Conservation (phyloP, 2,888 invertebrate genomes). For the Resseliella maxima region DNA sequence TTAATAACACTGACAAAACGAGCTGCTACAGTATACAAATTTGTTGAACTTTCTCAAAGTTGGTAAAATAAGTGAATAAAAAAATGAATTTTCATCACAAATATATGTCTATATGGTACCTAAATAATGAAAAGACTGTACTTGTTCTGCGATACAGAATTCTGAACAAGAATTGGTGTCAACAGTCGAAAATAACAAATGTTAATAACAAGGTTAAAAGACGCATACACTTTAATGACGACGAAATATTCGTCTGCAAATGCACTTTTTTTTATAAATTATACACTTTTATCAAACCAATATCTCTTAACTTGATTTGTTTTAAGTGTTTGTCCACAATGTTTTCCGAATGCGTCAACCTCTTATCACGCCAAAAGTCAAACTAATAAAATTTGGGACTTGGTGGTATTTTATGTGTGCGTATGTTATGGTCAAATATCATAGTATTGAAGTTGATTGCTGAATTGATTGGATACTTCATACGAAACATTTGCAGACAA, state of each 20-base stretch:
- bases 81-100: too few species aligned
- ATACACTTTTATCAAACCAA: background rate
- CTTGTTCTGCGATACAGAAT: too few species aligned
- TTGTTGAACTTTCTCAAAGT: background rate
- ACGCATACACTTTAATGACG: background rate
- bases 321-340: background rate
- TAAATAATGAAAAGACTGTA: too few species aligned
- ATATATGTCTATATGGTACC: too few species aligned
- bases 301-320: background rate
- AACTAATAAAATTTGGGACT: constrained; percentile 46
- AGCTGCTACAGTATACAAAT: background rate
- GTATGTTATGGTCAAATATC: background rate
- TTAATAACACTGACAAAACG: background rate
- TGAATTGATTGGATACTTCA: background rate
- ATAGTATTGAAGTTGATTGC: constrained; percentile 30
- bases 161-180: too few species aligned
- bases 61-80: too few species aligned
- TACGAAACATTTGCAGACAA: background rate
- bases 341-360: background rate
- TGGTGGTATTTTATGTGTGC: background rate
- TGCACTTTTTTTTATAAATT: constrained; percentile 9
- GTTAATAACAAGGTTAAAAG: background rate
- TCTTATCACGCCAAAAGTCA: constrained; percentile 41
- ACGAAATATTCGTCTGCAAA: background rate
- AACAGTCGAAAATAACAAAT: too few species aligned